Conservation (phyloP, 2,888 invertebrate genomes). For the Himalopsyche kuldschensis region DNA sequence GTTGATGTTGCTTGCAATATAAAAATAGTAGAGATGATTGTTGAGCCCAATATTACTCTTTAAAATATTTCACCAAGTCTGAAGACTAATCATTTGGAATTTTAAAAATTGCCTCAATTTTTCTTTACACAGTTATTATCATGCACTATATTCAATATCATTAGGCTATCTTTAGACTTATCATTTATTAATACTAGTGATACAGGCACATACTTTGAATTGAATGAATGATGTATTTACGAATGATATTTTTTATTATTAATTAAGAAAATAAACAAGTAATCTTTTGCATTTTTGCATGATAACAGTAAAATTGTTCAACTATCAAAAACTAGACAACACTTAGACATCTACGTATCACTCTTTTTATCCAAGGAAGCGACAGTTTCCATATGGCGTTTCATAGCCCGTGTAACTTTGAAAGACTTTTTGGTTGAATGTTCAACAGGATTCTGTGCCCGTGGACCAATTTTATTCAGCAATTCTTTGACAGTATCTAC, state of each 20-base stretch:
- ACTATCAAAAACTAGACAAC: background rate
- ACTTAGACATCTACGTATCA: background rate
- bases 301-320: background rate
- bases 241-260: background rate
- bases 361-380: conserved; percentile 41
- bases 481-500: conserved; percentile 56
- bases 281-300: background rate
- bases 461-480: conserved; percentile 44
- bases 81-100: too few relatives aligned
- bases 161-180: too few relatives aligned
- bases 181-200: too few relatives aligned
- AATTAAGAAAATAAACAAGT: background rate
- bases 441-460: conserved; percentile 39
- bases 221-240: background rate
- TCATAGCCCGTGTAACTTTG: conserved; percentile 56
- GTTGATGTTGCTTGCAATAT: too few relatives aligned
- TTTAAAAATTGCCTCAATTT: too few relatives aligned
- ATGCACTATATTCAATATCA: too few relatives aligned
- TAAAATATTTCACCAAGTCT: too few relatives aligned
- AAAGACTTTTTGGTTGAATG: conserved; percentile 49
- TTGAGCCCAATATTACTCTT: too few relatives aligned
- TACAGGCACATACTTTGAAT: background rate
- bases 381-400: conserved; percentile 58
- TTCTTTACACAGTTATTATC: too few relatives aligned
- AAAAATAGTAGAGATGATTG: too few relatives aligned